A percentile compares a stretch with the other conserved stretches of the same genome.
phyloP scores from a whole-genome alignment of 1,140 invertebrate species.

The Aphidius ervi region DNA sequence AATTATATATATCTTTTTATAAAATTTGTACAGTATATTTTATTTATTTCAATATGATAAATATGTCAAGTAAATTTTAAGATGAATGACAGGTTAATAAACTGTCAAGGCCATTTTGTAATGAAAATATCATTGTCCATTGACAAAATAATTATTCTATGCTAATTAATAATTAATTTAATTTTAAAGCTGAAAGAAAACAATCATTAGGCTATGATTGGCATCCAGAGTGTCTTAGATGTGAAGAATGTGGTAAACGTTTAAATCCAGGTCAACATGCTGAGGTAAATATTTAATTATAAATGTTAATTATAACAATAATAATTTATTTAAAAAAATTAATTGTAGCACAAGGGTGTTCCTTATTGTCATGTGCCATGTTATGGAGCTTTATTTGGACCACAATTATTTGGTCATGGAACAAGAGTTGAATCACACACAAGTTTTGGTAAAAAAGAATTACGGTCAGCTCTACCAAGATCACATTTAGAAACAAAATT shows the following conservation, averaged over 20 bases:
- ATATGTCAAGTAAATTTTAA: neutral
- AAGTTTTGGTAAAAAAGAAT: conserved; percentile 72
- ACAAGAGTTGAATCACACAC: conserved; percentile 82
- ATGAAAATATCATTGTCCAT: conserved; percentile 6
- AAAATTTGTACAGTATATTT: neutral
- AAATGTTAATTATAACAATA: neutral
- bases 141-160: neutral
- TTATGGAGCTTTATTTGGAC: conserved; percentile 84
- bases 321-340: conserved; percentile 1
- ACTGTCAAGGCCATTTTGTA: conserved; percentile 24
- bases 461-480: conserved; percentile 52
- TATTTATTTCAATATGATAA: neutral
- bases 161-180: conserved; percentile 2
- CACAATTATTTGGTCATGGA: conserved; percentile 81
- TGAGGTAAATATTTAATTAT: conserved; percentile 57
- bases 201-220: conserved; percentile 89
- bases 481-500: conserved; percentile 75
- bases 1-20: neutral
- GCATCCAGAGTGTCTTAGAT: conserved; percentile 86
- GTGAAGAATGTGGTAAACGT: conserved; percentile 87
- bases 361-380: conserved; percentile 90
- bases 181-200: conserved; percentile 77
- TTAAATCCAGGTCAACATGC: conserved; percentile 85
- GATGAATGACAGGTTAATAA: conserved; percentile 20
- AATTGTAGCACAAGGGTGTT: conserved; percentile 77